Conservation (phyloP, 2,113 vertebrate genomes). For the Tiliqua scincoides region DNA sequence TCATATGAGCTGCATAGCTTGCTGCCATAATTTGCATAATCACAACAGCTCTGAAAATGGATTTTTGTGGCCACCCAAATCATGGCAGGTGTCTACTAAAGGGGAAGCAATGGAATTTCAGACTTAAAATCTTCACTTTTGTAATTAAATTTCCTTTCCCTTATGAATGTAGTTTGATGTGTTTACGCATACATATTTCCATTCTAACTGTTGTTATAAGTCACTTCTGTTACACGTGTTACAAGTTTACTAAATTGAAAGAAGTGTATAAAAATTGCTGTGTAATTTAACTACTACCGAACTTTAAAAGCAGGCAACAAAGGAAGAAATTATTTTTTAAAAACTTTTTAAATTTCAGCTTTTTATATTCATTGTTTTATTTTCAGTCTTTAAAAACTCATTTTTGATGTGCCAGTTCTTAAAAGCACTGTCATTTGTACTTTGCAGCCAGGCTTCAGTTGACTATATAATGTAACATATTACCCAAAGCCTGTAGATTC, state of each 20-base stretch:
- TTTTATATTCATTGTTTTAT: neutral
- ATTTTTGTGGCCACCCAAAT: neutral
- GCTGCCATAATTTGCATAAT: too few species aligned
- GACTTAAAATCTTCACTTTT: neutral
- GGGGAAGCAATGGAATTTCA: too few species aligned
- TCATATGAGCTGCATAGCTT: too few species aligned
- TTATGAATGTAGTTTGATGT: neutral
- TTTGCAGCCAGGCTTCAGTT: neutral
- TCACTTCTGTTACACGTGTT: neutral
- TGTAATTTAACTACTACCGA: neutral
- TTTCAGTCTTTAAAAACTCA: neutral
- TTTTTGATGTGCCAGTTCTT: neutral
- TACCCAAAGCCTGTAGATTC: slow-evolving; percentile 5
- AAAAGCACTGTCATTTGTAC: neutral
- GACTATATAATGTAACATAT: neutral
- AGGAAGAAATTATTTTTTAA: neutral
- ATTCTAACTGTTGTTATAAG: neutral
- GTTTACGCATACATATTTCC: slow-evolving; percentile 10
- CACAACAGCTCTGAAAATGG: too few species aligned
- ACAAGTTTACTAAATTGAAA: slow-evolving; percentile 1
- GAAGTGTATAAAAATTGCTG: neutral
- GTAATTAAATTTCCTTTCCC: neutral
- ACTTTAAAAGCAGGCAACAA: slow-evolving; percentile 1
- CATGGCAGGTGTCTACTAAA: neutral
- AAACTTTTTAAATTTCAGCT: neutral